phyloP scores from a whole-genome alignment of 2,797 vertebrate species.

The Hozukius guyotensis region DNA sequence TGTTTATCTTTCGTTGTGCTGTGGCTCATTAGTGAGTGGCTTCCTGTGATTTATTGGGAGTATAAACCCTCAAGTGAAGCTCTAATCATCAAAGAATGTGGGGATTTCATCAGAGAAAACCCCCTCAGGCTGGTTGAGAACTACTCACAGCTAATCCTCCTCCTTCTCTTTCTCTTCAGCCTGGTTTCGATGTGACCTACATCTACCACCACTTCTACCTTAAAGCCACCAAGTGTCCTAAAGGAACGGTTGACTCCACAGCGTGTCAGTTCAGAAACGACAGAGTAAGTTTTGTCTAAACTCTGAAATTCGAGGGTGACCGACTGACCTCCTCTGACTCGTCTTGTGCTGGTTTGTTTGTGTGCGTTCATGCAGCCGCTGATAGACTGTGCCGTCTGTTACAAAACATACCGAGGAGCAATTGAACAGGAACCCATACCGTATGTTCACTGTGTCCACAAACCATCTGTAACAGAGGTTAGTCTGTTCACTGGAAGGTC shows the following conservation, averaged over 20 bases:
- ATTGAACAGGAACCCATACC: slow-evolving; percentile 75
- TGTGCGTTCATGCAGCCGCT: slow-evolving; percentile 71
- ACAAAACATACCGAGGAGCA: slow-evolving; percentile 68
- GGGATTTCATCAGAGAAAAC: neutral
- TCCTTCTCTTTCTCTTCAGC: slow-evolving; percentile 51
- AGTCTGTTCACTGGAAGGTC: neutral
- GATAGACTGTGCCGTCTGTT: slow-evolving; percentile 81
- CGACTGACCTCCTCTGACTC: slow-evolving; percentile 35
- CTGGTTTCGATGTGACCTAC: slow-evolving; percentile 73
- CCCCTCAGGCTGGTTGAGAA: neutral
- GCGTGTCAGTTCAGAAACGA: slow-evolving; percentile 78
- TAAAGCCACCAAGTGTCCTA: slow-evolving; percentile 79
- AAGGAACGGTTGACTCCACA: slow-evolving; percentile 48
- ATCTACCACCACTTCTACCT: slow-evolving; percentile 81
- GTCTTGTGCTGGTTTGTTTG: slow-evolving; percentile 41
- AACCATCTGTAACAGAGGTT: slow-evolving; percentile 71
- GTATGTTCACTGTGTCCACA: slow-evolving; percentile 80
- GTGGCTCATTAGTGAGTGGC: neutral
- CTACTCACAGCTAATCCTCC: neutral
- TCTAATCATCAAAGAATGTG: neutral
- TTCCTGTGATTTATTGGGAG: neutral
- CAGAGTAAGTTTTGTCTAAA: slow-evolving; percentile 64
- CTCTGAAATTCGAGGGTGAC: neutral
- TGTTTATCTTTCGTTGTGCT: neutral
- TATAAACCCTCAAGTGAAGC: neutral